phyloP scores from a whole-genome alignment of 2,888 invertebrate species.

The Odontothrips loti region DNA sequence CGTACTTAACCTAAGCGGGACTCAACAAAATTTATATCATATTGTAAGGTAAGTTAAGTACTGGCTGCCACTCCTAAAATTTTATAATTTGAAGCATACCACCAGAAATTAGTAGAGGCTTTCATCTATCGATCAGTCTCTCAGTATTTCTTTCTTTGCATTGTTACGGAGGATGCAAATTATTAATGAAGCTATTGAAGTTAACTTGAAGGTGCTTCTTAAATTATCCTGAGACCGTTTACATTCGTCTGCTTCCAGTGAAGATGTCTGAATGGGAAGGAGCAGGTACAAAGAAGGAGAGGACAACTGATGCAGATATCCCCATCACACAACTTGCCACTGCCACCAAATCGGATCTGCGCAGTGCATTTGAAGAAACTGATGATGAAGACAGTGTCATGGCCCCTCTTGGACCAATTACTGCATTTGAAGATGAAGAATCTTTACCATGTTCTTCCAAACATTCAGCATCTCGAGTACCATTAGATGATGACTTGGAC shows the following conservation, averaged over 20 bases:
- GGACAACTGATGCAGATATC: neutral
- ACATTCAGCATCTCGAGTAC: too few species aligned
- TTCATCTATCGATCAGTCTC: too few species aligned
- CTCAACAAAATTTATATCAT: too few species aligned
- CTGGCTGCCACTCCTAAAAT: too few species aligned
- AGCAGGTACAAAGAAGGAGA: neutral
- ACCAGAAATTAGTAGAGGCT: too few species aligned
- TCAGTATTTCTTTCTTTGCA: too few species aligned
- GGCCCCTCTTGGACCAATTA: neutral
- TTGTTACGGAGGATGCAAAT: too few species aligned
- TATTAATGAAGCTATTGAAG: too few species aligned
- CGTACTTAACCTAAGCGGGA: too few species aligned
- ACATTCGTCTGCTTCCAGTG: constrained; percentile 10
- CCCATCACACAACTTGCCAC: neutral
- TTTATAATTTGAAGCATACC: too few species aligned
- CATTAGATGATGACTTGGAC: neutral
- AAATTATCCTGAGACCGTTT: neutral
- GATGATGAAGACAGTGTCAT: neutral
- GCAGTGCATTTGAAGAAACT: neutral
- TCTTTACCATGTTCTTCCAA: neutral
- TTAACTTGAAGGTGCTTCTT: neutral
- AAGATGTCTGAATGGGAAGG: neutral
- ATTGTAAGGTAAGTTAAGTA: too few species aligned
- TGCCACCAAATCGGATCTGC: neutral
- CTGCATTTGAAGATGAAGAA: neutral